phyloP scores from a whole-genome alignment of 35 echinoderm and acorn worm genomes.

The Ophiothrix spiculata region DNA sequence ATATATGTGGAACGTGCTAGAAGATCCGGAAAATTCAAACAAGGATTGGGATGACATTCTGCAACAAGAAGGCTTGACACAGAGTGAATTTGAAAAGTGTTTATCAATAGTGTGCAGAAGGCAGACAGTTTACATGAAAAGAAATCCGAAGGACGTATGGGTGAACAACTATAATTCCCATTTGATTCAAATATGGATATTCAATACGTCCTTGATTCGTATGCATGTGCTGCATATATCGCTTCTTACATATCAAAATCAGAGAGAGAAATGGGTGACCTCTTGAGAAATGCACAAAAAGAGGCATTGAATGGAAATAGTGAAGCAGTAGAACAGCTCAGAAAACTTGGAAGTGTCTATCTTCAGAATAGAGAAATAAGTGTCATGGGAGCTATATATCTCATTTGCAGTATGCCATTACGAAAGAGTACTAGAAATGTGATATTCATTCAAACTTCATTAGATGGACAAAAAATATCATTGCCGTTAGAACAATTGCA shows the following conservation, averaged over 20 bases:
- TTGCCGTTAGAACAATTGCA: slow-evolving; percentile 44
- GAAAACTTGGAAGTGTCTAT: slow-evolving; percentile 31
- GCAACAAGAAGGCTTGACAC: background rate
- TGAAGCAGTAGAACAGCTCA: background rate
- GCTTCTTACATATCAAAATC: slow-evolving; percentile 32
- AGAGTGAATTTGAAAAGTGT: background rate
- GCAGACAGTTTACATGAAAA: too few species aligned
- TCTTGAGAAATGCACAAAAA: slow-evolving; percentile 29
- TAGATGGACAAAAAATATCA: slow-evolving; percentile 26
- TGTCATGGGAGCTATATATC: slow-evolving; percentile 35
- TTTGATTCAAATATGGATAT: too few species aligned
- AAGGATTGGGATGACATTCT: background rate
- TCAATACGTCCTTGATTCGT: too few species aligned
- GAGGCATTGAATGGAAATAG: slow-evolving; percentile 42
- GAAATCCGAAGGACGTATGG: too few species aligned
- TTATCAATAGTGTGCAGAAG: too few species aligned
- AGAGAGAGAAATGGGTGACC: slow-evolving; percentile 37
- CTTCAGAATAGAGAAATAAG: slow-evolving; percentile 47
- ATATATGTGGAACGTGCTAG: background rate
- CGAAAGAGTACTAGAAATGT: slow-evolving; percentile 22
- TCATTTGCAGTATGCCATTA: slow-evolving; percentile 38
- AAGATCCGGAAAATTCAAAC: background rate
- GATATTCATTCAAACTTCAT: background rate
- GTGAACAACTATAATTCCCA: too few species aligned
- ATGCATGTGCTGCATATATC: too few species aligned